Conservation (phyloP, 2,888 invertebrate species). For the Ormyrus rosae region DNA sequence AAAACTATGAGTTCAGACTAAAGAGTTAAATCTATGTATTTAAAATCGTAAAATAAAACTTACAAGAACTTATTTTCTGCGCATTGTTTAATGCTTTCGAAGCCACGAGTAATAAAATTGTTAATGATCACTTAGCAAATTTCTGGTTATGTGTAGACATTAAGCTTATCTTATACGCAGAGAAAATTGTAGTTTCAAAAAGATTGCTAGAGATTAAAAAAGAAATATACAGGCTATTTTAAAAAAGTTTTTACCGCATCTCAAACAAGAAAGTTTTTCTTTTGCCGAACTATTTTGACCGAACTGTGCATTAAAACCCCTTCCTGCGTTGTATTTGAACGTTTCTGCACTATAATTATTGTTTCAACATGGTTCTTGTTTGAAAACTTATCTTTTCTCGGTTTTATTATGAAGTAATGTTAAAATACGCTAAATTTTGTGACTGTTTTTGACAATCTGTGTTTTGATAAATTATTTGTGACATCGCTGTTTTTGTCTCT, state of each 20-base stretch:
- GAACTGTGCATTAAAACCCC: not conserved
- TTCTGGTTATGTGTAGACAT: not conserved
- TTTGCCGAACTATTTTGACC: not conserved
- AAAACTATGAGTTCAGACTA: too few species aligned
- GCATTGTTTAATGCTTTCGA: too few species aligned
- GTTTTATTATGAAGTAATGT: not conserved
- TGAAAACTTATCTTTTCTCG: not conserved
- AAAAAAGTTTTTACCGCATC: not conserved
- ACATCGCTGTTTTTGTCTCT: too few species aligned
- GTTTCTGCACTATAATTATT: not conserved
- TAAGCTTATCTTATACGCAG: not conserved
- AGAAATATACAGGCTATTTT: conserved; percentile 6
- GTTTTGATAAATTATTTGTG: too few species aligned
- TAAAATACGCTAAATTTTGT: too few species aligned
- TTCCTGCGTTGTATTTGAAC: not conserved
- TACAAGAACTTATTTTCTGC: too few species aligned
- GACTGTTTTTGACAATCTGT: too few species aligned
- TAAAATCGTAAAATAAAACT: too few species aligned
- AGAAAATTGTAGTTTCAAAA: conserved; percentile 2
- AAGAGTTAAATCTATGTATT: too few species aligned
- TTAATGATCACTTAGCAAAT: not conserved
- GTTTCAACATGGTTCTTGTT: not conserved
- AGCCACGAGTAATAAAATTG: not conserved
- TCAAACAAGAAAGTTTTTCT: not conserved
- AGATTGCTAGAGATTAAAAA: conserved; percentile 7